Base-by-base conservation (phyloP, 1,140 invertebrate genomes). In the Drosophila pachea region DNA sequence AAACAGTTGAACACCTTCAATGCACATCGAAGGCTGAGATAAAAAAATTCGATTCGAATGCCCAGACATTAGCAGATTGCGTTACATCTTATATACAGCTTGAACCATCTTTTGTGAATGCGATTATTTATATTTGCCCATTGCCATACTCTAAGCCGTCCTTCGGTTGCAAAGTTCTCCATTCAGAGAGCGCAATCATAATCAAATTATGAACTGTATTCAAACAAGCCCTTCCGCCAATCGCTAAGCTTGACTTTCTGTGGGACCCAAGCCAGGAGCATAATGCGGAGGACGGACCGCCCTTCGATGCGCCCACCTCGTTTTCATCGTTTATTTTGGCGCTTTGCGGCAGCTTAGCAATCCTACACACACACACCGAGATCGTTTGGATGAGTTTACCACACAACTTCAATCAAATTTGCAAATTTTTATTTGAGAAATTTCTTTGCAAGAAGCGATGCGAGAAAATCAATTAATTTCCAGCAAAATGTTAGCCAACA, bases 381-480 rank as follows among this genome's bases (percentile, higher is more conserved):
- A 43, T n/a, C 38, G 14, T 16, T 40, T 38, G 40, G 35, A 35
- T 45, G 50, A 58, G 45, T 60, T 58, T 32, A 52, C 64, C 73
- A 58, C 75, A 76, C 76, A 84, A 76, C 79, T 83, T 83, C 79
- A 83, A 83, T 83, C 79, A 83, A 83, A 84, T 79, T 83, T 83
- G 79, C 79, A 83, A 83, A 83, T 83, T 83, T 83, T 83, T 83
- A 83, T 83, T 83, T 83, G 79, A 83, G 76, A 68, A 84, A 79
- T 83, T 83, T 86, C 79, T 84, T 84, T 84, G 79, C 69, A 74
- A 36, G 70, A 49, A 84, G 76, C 76, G 73, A 76, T 86, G 79
- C 79, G 86, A 86, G 76, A 84, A 84, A 84, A 84, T 86, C 79
- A 84, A 84, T 84, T 84, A 84, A 84, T 86, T 84, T 84, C 59